These are phyloP conservation scores for Lasioglossum baleicum DNA, from an alignment of 1,140 invertebrate species.

Conservation along the genomic window DNA sequence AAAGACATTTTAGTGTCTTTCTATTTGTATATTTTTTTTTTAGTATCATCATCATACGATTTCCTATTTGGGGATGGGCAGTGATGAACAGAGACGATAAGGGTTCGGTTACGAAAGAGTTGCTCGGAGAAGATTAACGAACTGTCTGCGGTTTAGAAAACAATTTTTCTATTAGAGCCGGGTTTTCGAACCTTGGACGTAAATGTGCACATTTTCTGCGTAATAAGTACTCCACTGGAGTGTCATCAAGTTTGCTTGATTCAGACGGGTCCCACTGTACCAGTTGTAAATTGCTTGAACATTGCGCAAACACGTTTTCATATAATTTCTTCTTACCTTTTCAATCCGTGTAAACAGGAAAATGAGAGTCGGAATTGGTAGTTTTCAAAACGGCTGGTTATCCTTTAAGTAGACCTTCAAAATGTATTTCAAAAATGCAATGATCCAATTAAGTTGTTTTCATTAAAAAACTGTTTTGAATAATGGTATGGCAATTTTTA, in stretches of 20 bases:
- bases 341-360: not conserved
- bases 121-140: not conserved
- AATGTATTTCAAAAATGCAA: no score
- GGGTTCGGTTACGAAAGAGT: constrained; percentile 1
- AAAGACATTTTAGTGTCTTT: no score
- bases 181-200: constrained; percentile 9
- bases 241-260: constrained; percentile 25
- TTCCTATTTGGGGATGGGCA: not conserved
- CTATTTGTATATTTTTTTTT: no score
- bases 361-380: not conserved
- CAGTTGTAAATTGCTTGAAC: not conserved
- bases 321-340: not conserved
- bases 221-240: not conserved
- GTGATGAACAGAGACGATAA: not conserved
- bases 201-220: constrained; percentile 6
- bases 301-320: not conserved
- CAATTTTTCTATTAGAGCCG: constrained; percentile 12
- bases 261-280: not conserved
- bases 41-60: not conserved
- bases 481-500: no score
- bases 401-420: no score
- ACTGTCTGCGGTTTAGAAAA: constrained; percentile 16
- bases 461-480: no score
- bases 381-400: not conserved
- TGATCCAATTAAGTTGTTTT: no score